Base-by-base conservation (phyloP, 2,888 invertebrate species). In the Reticulitermes lucifugus region DNA sequence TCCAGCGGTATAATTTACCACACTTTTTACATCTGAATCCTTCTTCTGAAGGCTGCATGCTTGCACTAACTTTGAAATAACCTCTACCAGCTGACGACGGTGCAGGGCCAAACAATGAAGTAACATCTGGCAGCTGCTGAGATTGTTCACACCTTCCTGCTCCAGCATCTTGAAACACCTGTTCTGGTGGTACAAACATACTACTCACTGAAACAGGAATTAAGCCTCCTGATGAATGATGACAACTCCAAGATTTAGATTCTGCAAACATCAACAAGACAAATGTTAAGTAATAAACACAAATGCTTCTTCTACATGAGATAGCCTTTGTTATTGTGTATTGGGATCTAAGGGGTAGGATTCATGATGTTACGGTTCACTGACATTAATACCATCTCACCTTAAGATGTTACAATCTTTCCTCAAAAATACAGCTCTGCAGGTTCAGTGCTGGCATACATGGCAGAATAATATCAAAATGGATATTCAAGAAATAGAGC, bases 1-100 rank as follows among this genome's bases (percentile, higher is more conserved):
- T 84, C 80, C 81, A 84, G 21, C 71, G 84, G 12, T 73, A 83
- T 43, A 25, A 71, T 46, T 83, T 83, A 10, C 46, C 55, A 29
- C 83, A 83, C 6, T 29, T 59, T 81, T 29, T 81, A 51, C 81
- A 81, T 35, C 41, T n/a, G 60, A 81, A 81, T 5, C 43, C n/a
- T 35, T 81, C 81, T 35, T 81, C 59, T 73, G 73, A 65, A 12
- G 65, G 9, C 9, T 77, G 43, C 0, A 6, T n/a, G 2, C 41
- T 46, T 43, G n/a, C 43, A 25, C 5, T n/a, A 65, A 65, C 21
- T n/a, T 77, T 41, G 0, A 77, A 51, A 9, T 41, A 46, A 22
- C 75, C 75, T 75, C 43, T 43, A 22, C 43, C 43, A 77, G 43
- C 22, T n/a, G 21, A 6, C 25, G 77, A 46, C 2, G 1, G 77